Conservation (phyloP, 2,797 vertebrate species). For the Lacerta agilis region DNA sequence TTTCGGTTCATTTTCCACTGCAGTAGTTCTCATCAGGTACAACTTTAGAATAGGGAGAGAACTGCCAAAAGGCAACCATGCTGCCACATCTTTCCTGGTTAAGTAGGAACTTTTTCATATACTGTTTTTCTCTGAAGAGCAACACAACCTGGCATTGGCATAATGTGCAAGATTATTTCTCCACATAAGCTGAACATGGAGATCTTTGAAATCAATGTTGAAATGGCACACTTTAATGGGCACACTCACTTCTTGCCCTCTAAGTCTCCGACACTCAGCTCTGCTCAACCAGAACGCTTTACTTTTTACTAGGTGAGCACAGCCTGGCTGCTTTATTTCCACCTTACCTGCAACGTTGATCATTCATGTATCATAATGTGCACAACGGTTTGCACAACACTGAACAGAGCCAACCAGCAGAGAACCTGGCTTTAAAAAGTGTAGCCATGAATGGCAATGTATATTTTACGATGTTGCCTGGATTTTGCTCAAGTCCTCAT, state of each 20-base stretch:
- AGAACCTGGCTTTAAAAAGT: background rate
- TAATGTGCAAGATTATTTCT: background rate
- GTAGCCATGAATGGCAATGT: background rate
- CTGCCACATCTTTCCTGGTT: background rate
- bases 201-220: background rate
- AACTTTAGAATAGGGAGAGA: background rate
- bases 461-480: background rate
- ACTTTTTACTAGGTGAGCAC: background rate
- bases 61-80: background rate
- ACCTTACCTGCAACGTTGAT: background rate
- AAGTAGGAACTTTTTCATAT: background rate
- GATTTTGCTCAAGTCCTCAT: background rate
- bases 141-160: background rate
- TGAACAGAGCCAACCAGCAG: background rate
- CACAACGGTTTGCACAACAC: background rate
- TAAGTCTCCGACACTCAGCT: background rate
- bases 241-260: background rate
- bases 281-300: background rate
- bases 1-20: background rate
- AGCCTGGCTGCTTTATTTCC: background rate
- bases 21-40: background rate
- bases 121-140: background rate
- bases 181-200: background rate
- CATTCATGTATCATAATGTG: background rate
- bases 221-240: background rate